A percentile compares a stretch with the other conserved stretches of the same genome.
Evolutionary conservation across 2,797 vertebrate genomes (phyloP).

Genomic region (Lerista edwardsae): DNA sequence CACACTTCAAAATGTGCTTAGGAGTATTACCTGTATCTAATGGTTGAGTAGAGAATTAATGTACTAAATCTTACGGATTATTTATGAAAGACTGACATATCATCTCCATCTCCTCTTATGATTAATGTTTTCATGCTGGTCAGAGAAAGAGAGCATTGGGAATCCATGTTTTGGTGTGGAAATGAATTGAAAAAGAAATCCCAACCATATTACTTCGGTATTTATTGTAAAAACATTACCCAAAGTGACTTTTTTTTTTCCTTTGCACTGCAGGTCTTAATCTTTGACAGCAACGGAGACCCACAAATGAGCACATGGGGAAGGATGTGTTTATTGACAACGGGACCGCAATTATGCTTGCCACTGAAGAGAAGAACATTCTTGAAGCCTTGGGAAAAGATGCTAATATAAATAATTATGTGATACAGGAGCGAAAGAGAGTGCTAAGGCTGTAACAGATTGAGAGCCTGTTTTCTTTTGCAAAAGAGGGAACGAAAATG

Average conservation of each 20-base stretch:
- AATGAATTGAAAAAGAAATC: background rate
- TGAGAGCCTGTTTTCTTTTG: background rate
- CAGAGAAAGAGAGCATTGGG: constrained; percentile 10
- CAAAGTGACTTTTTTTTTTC: constrained; percentile 1
- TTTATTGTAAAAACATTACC: constrained; percentile 14
- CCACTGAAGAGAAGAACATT: constrained; percentile 7
- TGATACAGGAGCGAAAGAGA: background rate
- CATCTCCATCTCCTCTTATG: constrained; percentile 17
- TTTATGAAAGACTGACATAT: constrained; percentile 10
- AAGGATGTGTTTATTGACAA: constrained; percentile 16
- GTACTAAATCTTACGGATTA: constrained; percentile 38
- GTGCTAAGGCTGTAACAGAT: background rate
- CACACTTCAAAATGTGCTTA: background rate
- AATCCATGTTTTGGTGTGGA: background rate
- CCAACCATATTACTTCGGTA: constrained; percentile 2
- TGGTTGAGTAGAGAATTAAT: constrained; percentile 33
- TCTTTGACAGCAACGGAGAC: background rate
- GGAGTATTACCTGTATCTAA: background rate
- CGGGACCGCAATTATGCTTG: constrained; percentile 10
- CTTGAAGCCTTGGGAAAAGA: background rate
- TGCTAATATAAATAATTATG: background rate
- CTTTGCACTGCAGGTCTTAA: background rate
- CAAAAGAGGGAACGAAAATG: no score
- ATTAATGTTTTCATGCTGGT: constrained; percentile 34
- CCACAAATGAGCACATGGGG: constrained; percentile 1